Evolutionary conservation across 2,797 vertebrate species (phyloP), one percentile per base, ranked within the genome.

Genomic region (Rousettus madagascariensis): DNA sequence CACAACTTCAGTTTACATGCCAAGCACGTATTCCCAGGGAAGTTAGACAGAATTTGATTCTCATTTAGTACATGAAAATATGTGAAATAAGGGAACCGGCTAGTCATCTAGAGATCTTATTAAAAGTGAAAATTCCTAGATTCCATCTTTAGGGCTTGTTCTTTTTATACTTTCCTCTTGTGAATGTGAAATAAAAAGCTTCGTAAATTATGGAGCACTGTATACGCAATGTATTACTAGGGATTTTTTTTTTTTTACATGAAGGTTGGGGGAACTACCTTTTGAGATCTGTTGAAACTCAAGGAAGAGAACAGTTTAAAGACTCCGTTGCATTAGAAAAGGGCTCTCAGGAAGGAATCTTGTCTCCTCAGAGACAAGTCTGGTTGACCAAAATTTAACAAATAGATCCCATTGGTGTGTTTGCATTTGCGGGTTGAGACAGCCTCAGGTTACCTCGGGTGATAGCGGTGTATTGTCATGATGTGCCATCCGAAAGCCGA

Each of bases 91-190:
- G 57, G 55, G 17, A n/a, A 95, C 36, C 90, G 30, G 2, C 24
- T 59, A 87, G 36, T 77, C 36, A 84, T 71, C 41, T 26, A 43
- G 43, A 8, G 30, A 84, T 59, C 46, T 80, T 83, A 65, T 61
- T 90, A 93, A 84, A 91, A 66, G n/a, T 88, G 71, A 82, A 78
- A 82, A 61, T 74, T 72, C 8, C n/a, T 78, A 38, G 11, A 65
- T 66, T 5, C 55, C 20, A 30, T 63, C 82, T 15, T 49, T 20
- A 49, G 38, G 53, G 24, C 59, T 80, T 83, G n/a, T 59, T 71
- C 19, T 79, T 78, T 82, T 89, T 66, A 63, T 53, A 7, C 20
- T 10, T 5, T 90, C 28, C 17, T 55, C 19, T 57, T 63, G 2
- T 79, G 36, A 78, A 30, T 55, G 71, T 65, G 55, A 79, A 59